Evolutionary conservation across 2,113 vertebrate genomes (phyloP).

Genomic region (Eulemur rufifrons): DNA sequence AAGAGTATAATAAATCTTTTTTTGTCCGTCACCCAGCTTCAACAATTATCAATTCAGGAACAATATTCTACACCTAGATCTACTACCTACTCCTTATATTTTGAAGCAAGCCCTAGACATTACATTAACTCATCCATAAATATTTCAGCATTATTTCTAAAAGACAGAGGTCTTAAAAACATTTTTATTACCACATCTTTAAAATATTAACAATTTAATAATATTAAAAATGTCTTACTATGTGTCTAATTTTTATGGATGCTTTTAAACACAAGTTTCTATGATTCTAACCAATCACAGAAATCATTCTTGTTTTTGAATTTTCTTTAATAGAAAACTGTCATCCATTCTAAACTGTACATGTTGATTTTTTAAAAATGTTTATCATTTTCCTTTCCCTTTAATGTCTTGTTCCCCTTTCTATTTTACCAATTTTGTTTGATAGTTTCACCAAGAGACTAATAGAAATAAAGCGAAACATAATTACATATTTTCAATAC

Average conservation of each 20-base stretch:
- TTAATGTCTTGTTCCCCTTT: neutral
- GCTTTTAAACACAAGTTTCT: neutral
- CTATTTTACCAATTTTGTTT: neutral
- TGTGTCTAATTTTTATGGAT: neutral
- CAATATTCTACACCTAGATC: neutral
- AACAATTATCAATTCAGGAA: neutral
- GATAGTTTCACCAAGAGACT: neutral
- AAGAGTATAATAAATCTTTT: neutral
- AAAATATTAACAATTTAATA: neutral
- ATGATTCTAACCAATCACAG: neutral
- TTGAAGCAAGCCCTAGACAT: neutral
- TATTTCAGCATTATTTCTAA: neutral
- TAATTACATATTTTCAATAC: neutral
- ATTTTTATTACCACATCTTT: neutral
- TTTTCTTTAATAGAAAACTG: neutral
- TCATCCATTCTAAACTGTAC: neutral
- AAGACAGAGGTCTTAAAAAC: neutral
- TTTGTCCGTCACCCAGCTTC: neutral
- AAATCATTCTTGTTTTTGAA: neutral
- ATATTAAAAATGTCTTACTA: neutral
- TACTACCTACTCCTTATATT: neutral
- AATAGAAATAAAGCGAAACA: neutral
- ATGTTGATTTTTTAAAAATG: neutral
- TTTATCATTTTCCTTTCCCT: neutral
- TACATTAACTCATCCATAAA: neutral